Evolutionary conservation across 2,888 invertebrate genomes (phyloP).

Genomic region (Drosophila lacicola): DNA sequence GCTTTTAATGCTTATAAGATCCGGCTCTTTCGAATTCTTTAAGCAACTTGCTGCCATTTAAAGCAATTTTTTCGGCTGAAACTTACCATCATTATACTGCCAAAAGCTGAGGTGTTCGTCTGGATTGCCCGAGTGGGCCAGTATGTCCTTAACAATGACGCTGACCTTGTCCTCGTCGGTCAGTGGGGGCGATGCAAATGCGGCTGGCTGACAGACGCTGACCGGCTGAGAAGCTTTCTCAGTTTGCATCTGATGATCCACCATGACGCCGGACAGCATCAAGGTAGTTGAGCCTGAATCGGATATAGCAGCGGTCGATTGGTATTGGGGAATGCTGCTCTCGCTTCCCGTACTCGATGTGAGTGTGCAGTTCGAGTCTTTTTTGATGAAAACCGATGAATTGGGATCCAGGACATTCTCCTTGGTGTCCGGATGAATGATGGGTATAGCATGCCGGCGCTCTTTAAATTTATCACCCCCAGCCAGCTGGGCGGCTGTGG

Average conservation of each 20-base stretch:
- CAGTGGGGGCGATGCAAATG: slow-evolving; percentile 9
- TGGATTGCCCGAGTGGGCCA: slow-evolving; percentile 61
- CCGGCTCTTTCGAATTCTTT: too few relatives aligned
- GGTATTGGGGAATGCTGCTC: slow-evolving; percentile 49
- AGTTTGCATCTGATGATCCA: slow-evolving; percentile 75
- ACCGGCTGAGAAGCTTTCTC: slow-evolving; percentile 37
- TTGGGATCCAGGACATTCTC: slow-evolving; percentile 79
- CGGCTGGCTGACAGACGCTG: background rate
- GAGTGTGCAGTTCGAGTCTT: slow-evolving; percentile 60
- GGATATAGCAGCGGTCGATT: slow-evolving; percentile 27
- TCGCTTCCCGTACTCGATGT: slow-evolving; percentile 57
- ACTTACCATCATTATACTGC: slow-evolving; percentile 68
- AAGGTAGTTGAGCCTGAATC: slow-evolving; percentile 23
- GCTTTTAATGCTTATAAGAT: too few relatives aligned
- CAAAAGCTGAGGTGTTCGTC: slow-evolving; percentile 68
- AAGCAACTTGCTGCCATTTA: too few relatives aligned
- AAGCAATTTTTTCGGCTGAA: too few relatives aligned
- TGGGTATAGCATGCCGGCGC: slow-evolving; percentile 83
- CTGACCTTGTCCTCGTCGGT: slow-evolving; percentile 71
- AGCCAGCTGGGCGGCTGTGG: slow-evolving; percentile 10
- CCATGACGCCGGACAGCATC: slow-evolving; percentile 44
- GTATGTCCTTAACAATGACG: slow-evolving; percentile 68
- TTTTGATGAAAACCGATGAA: slow-evolving; percentile 58
- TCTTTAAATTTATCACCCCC: slow-evolving; percentile 56
- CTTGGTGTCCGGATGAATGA: slow-evolving; percentile 82